Evolutionary conservation across 2,113 vertebrate species (phyloP), one percentile per base, ranked within the genome.

Genomic region (Antigone vipio): DNA sequence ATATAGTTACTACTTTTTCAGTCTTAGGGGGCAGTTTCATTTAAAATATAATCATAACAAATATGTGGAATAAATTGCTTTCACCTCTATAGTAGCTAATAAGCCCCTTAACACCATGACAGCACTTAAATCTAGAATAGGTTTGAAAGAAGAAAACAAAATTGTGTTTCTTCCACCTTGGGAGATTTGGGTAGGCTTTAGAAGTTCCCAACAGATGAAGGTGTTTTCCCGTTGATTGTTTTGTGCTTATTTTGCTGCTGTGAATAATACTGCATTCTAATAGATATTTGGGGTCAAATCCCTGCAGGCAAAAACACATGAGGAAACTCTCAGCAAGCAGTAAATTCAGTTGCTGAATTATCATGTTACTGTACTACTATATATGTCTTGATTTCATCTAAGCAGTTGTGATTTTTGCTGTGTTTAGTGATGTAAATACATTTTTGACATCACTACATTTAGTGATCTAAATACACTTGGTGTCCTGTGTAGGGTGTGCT

Each of bases 41-140:
- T 94, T 92, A 71, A 77, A 80, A 29, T 71, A 56, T 32, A 74
- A 56, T 90, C 71, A 74, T 88, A 90, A 84, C 3, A 94, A 95
- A 89, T 75, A 56, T 11, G 15, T 84, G 44, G 47, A 93, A 94
- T 85, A 94, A 92, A 93, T 91, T 93, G 30, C 15, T 96, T 96
- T 94, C 56, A 68, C 60, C 60, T 92, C 56, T 78, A 1, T 52
- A 26, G 56, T 72, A 92, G 17, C 60, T 95, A 86, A 84, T 85
- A 91, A 92, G n/a, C 30, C 35, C 52, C 64, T 84, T 87, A 96
- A 75, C 35, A 67, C 72, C 68, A 67, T 8, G 7, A 91, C 44
- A 87, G 35, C 79, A 78, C 42, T 86, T 92, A 94, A 93, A 80
- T 47, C 45, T 93, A 44, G 67, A 92, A 80, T n/a, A 74, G 7